Evolutionary conservation across 2,888 invertebrate species (phyloP).

Genomic region (Cantharis lateralis): DNA sequence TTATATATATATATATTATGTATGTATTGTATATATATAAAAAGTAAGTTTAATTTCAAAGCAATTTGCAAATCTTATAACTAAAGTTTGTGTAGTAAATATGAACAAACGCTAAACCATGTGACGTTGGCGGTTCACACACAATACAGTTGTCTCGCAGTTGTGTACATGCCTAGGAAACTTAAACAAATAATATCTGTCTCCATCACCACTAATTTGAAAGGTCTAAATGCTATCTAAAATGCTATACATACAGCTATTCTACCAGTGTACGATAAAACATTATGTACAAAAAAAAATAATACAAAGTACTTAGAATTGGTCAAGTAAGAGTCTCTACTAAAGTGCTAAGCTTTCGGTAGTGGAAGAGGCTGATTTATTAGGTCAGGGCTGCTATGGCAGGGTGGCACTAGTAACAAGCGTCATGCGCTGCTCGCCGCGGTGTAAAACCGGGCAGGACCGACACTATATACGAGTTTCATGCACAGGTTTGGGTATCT

Average conservation of each 20-base stretch:
- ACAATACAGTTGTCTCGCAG: conserved; percentile 56
- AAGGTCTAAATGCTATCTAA: conserved; percentile 56
- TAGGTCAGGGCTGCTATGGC: conserved; percentile 37
- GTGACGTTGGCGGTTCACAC: conserved; percentile 52
- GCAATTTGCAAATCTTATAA: neutral
- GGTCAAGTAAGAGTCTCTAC: conserved; percentile 52
- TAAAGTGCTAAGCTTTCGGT: conserved; percentile 52
- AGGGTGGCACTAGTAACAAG: conserved; percentile 39
- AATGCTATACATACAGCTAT: conserved; percentile 59
- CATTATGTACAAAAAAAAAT: conserved; percentile 54
- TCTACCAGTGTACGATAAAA: conserved; percentile 55
- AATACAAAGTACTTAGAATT: conserved; percentile 51
- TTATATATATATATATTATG: neutral
- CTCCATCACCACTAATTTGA: conserved; percentile 56
- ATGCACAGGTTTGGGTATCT: conserved; percentile 69
- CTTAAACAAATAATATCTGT: conserved; percentile 44
- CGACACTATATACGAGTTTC: conserved; percentile 71
- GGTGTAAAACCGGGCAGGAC: conserved; percentile 48
- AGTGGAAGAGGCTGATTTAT: conserved; percentile 40
- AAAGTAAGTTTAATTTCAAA: neutral
- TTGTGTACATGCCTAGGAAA: conserved; percentile 53
- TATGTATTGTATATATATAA: neutral
- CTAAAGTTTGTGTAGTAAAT: conserved; percentile 12
- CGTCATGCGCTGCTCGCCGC: conserved; percentile 49
- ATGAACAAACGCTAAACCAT: conserved; percentile 24